Base-by-base conservation (phyloP, 2,888 invertebrate species). In the Molanna angustata region DNA sequence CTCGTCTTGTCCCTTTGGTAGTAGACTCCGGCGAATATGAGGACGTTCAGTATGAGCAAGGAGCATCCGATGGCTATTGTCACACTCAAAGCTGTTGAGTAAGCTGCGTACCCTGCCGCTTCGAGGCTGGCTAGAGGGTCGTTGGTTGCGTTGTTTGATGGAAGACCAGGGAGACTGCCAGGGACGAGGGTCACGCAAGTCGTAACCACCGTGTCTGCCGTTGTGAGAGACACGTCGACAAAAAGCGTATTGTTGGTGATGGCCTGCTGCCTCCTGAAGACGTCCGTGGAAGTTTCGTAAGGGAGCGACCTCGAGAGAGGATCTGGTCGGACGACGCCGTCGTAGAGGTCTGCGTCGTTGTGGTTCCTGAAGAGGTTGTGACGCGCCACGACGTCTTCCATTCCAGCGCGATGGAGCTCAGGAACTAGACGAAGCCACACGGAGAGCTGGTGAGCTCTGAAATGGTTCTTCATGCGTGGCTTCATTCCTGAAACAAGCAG, bases 371-470 rank as follows among this genome's bases (percentile, higher is more conserved):
- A 91, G 60, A 94, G 81, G 72, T 95, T 94, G 74, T 94, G 92
- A 41, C 88, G 78, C 1, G 88, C 86, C 37, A 89, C 88, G 6
- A 90, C 90, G 69, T 91, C 91, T 65, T 90, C 91, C 90, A 91
- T 91, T 2, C 91, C 91, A 0, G 90, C 87, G 48, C 90, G 78
- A 67, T 92, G 91, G 0, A 92, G 79, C 69, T 95, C 94, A 0
- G 96, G 96, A 41, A 97, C 90, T 4, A 96, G 80, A 4, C 95
- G 87, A 6, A 95, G 73, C 97, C 97, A 97, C 39, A 96, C 91
- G 41, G 95, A 94, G 44, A 96, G 79, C 67, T 95, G 94, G 71
- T 95, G 94, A 1, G 95, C 94, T 43, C 95, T 82, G 74, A 92
- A 96, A 74, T 95, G 95, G 69, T 94, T 93, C 68, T 91, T 92